A percentile compares a stretch with the other conserved stretches of the same genome.
Evolutionary conservation across 1,140 invertebrate genomes (phyloP).

Genomic region (Aphelenchoides besseyi): DNA sequence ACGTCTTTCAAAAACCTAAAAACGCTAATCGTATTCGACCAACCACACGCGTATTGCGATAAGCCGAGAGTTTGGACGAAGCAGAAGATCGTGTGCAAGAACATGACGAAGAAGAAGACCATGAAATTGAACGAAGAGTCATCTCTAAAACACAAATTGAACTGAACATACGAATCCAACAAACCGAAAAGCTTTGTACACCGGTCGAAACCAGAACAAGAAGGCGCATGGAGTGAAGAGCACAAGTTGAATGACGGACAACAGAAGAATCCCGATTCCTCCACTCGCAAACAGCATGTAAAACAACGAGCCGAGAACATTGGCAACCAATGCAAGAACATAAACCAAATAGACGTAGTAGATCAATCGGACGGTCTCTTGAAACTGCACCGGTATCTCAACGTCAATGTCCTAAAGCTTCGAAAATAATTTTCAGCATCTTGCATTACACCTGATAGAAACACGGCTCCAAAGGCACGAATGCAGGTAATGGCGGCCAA

Average conservation of each 20-base stretch:
- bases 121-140: conserved; percentile 99
- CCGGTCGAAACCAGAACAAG: conserved; percentile 87
- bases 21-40: conserved; percentile 40
- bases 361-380: conserved; percentile 84
- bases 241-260: conserved; percentile 82
- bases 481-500: conserved; percentile 92
- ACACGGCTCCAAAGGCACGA: conserved; percentile 85
- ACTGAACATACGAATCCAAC: conserved; percentile 20
- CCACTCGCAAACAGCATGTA: conserved; percentile 69
- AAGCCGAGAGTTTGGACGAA: conserved; percentile 79
- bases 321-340: conserved; percentile 76
- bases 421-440: background rate
- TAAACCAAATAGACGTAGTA: conserved; percentile 96
- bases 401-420: conserved; percentile 80
- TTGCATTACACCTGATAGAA: conserved; percentile 87
- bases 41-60: conserved; percentile 55
- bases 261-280: conserved; percentile 77
- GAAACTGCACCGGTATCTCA: conserved; percentile 96
- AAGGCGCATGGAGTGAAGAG: conserved; percentile 94
- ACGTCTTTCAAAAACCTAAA: conserved; percentile 24
- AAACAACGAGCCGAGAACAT: conserved; percentile 78
- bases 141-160: conserved; percentile 70
- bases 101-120: conserved; percentile 99
- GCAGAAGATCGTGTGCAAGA: conserved; percentile 89
- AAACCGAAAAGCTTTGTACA: conserved; percentile 81